Conservation (phyloP, 2,888 invertebrate genomes). For the Aspidapion aeneum region DNA sequence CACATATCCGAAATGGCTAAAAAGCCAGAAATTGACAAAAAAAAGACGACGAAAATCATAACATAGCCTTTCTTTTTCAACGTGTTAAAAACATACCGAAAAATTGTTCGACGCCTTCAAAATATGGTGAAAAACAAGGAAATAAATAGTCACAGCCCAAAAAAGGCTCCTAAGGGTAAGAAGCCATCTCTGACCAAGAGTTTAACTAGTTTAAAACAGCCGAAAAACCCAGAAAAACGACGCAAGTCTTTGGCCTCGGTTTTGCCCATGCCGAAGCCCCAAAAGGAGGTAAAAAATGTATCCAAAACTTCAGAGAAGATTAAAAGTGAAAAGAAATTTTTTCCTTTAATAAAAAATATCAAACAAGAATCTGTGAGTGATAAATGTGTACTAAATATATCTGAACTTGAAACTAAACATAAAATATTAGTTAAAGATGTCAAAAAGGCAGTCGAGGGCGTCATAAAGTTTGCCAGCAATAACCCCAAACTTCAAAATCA, state of each 20-base stretch:
- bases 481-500: constrained; percentile 41
- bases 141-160: background rate
- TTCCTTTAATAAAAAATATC: background rate
- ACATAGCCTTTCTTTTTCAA: background rate
- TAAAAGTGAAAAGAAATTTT: background rate
- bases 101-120: background rate
- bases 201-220: constrained; percentile 7
- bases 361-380: background rate
- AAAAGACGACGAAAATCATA: too few relatives aligned
- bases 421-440: constrained; percentile 25
- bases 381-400: constrained; percentile 8
- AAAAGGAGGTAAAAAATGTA: background rate
- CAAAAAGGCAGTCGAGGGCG: constrained; percentile 27
- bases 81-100: background rate
- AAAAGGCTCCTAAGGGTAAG: background rate
- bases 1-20: too few relatives aligned
- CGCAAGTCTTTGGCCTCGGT: constrained; percentile 12
- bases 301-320: background rate
- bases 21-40: too few relatives aligned
- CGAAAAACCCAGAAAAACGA: constrained; percentile 9
- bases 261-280: constrained; percentile 4
- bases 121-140: constrained; percentile 1
- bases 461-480: constrained; percentile 39
- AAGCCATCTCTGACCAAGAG: constrained; percentile 6
- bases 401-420: constrained; percentile 14